Percentiles rank a stretch among this genome's conserved stretches.
Conservation (phyloP, 2,888 invertebrate genomes). For the Octodonta nipae region DNA sequence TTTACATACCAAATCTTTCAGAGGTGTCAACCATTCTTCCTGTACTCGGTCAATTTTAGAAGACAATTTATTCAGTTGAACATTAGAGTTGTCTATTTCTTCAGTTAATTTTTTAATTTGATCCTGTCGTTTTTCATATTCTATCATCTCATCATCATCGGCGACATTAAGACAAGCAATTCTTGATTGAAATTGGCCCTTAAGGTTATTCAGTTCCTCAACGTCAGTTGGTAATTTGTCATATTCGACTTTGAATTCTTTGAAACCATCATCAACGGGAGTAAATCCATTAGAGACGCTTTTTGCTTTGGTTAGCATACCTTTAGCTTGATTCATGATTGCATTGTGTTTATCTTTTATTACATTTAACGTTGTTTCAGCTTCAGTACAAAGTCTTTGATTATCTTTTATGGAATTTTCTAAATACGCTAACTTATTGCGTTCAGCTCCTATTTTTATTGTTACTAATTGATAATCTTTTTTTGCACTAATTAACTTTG, state of each 20-base stretch:
- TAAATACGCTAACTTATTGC: conserved; percentile 22
- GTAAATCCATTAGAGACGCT: conserved; percentile 41
- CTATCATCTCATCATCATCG: conserved; percentile 46
- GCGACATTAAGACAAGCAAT: conserved; percentile 50
- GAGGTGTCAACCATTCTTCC: conserved; percentile 52
- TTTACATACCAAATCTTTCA: conserved; percentile 47
- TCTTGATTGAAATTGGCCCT: conserved; percentile 46
- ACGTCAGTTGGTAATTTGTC: conserved; percentile 41
- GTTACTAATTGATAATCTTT: too few relatives aligned
- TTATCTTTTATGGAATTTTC: conserved; percentile 29
- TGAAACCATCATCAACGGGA: conserved; percentile 44
- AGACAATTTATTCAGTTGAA: conserved; percentile 35
- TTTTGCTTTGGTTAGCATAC: conserved; percentile 42
- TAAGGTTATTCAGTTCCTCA: conserved; percentile 41
- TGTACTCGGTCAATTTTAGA: conserved; percentile 9
- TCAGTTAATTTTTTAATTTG: conserved; percentile 40
- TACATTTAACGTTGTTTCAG: conserved; percentile 27
- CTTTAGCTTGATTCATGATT: conserved; percentile 35
- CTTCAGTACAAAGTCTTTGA: conserved; percentile 22
- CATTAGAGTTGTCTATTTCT: conserved; percentile 37
- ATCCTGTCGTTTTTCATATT: conserved; percentile 47
- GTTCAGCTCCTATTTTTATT: conserved; percentile 18
- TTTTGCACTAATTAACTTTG: too few relatives aligned
- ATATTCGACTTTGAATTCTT: conserved; percentile 40
- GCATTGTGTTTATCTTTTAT: conserved; percentile 26